Percentiles rank a stretch among this genome's conserved stretches.
These are phyloP conservation scores for Hestina assimilis DNA, from an alignment of 1,140 invertebrate genomes.

Conservation along the genomic window DNA sequence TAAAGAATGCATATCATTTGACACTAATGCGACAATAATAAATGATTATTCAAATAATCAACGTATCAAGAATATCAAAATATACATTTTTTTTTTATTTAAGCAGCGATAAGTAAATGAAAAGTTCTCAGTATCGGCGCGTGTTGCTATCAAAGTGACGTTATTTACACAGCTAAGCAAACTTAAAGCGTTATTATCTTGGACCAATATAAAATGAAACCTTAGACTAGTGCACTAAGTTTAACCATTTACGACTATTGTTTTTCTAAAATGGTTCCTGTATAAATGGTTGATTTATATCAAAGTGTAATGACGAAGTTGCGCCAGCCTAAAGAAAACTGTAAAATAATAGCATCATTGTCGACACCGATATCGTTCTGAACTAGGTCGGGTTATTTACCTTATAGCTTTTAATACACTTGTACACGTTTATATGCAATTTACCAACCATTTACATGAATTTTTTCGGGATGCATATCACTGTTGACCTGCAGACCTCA, in stretches of 20 bases:
- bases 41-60: neutral
- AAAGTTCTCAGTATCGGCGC: slow-evolving; percentile 62
- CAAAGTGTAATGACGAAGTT: slow-evolving; percentile 55
- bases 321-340: slow-evolving; percentile 42
- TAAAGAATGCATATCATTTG: too few species aligned
- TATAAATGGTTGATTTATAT: slow-evolving; percentile 46
- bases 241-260: neutral
- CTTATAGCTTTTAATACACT: slow-evolving; percentile 21
- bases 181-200: slow-evolving; percentile 50
- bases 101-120: slow-evolving; percentile 50
- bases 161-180: slow-evolving; percentile 74
- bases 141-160: slow-evolving; percentile 60
- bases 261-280: slow-evolving; percentile 30
- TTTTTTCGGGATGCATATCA: too few species aligned
- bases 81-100: slow-evolving; percentile 1
- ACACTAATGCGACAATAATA: too few species aligned
- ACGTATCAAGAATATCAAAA: slow-evolving; percentile 1
- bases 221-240: neutral
- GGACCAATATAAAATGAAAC: slow-evolving; percentile 33
- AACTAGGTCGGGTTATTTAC: slow-evolving; percentile 52
- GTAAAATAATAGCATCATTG: slow-evolving; percentile 47
- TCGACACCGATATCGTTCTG: slow-evolving; percentile 31
- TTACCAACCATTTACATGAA: neutral
- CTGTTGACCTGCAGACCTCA: too few species aligned
- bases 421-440: slow-evolving; percentile 5